A percentile compares a stretch with the other conserved stretches of the same genome.
These are phyloP conservation scores for Chromobotia macracanthus DNA, from an alignment of 2,797 vertebrate genomes.

Conservation along the genomic window DNA sequence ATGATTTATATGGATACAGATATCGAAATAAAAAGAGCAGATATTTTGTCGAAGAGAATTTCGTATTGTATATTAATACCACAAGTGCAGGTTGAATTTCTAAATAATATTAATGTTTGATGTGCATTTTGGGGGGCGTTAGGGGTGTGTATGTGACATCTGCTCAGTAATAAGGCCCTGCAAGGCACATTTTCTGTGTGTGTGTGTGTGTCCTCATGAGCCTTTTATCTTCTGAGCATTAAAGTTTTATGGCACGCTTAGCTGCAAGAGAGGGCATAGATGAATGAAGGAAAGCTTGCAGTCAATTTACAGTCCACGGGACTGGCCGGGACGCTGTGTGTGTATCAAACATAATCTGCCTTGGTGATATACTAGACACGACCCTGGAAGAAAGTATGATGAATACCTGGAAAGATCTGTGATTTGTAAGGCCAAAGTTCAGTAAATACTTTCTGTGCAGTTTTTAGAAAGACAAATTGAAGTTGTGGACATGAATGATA, in stretches of 20 bases:
- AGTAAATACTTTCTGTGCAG: slow-evolving; percentile 20
- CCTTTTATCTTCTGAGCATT: slow-evolving; percentile 50
- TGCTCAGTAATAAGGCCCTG: slow-evolving; percentile 17
- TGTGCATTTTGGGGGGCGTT: slow-evolving; percentile 8
- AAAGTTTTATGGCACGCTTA: slow-evolving; percentile 48
- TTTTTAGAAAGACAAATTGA: slow-evolving; percentile 10
- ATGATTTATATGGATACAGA: slow-evolving; percentile 33
- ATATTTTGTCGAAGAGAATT: neutral
- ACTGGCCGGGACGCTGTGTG: slow-evolving; percentile 51
- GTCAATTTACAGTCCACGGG: slow-evolving; percentile 57
- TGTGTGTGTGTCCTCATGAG: slow-evolving; percentile 8
- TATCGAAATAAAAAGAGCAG: slow-evolving; percentile 13
- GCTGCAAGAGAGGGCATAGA: slow-evolving; percentile 33
- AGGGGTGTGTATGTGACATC: slow-evolving; percentile 9
- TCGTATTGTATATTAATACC: slow-evolving; percentile 14
- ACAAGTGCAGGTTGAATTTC: neutral
- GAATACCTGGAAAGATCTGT: slow-evolving; percentile 39
- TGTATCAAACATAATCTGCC: slow-evolving; percentile 65
- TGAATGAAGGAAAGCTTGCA: slow-evolving; percentile 44
- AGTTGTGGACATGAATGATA: neutral
- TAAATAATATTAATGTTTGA: neutral
- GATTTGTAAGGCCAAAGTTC: slow-evolving; percentile 27
- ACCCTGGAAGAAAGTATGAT: slow-evolving; percentile 14
- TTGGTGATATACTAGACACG: slow-evolving; percentile 42
- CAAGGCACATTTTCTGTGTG: slow-evolving; percentile 9